Base-by-base conservation (phyloP, 1,140 invertebrate species). In the Zaprionus gabonicus region DNA sequence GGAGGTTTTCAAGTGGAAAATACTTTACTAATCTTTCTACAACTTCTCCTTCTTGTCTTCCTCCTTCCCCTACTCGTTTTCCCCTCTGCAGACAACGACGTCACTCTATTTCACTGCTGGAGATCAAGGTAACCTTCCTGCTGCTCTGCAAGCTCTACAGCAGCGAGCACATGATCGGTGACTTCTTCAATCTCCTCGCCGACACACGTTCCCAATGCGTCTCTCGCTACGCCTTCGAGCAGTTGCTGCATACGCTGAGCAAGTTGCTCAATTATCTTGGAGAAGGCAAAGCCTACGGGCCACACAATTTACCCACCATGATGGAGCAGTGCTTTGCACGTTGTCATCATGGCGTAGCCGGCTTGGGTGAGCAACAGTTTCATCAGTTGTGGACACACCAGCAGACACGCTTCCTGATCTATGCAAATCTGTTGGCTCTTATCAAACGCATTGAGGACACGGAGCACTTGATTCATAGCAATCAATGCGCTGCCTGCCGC, bases 401-500 rank as follows among this genome's bases (percentile, higher is more conserved):
- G 4, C 88, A 91, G 55, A 93, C 91, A 1, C 79, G 90, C 7
- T 93, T 93, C 28, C 80, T 91, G 0, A 93, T 93, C 38, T 93
- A 91, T 56, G 86, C 80, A 17, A 93, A 93, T 66, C 60, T 93
- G 6, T 31, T 93, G 60, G 78, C 83, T 0, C 49, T 93, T 56
- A 76, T 93, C 1, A 93, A 92, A 36, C 88, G 92, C 34, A 93
- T 93, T 5, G 88, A 91, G 62, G 88, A 92, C 28, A 92, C 92
- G 0, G 81, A 92, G 60, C 88, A 81, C 17, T 20, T 93, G 49
- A 91, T 93, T 53, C 92, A 93, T 34, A 78, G 81, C 41, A 93
- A 91, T 63, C 36, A 53, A 3, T 93, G 92, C 59, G 79, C 84
- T 0, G 73, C 85, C 36, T 93, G 92, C 13, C 71, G 78, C 57